phyloP scores from a whole-genome alignment of 92 coral and sea anemone species.

The Epizoanthus rinbou region DNA sequence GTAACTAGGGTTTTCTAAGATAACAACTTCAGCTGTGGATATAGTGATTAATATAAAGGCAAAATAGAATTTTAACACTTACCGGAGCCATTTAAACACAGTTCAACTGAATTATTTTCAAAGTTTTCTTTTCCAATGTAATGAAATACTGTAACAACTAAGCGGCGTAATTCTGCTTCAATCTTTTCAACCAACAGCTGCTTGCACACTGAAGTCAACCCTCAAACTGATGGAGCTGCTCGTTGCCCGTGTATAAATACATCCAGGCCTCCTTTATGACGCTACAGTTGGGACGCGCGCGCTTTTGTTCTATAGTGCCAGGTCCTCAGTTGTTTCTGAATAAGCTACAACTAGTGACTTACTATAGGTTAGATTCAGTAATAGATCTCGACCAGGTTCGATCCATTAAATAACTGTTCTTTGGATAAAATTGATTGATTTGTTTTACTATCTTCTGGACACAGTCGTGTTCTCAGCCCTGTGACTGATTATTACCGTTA shows the following conservation, averaged over 20 bases:
- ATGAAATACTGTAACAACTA: neutral
- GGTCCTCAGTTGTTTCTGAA: no score
- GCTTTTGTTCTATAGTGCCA: neutral
- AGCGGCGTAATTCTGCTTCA: neutral
- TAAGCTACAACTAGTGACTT: no score
- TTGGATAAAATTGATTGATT: no score
- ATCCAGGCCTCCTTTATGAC: conserved; percentile 11
- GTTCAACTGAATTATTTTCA: neutral
- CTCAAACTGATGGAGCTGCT: neutral
- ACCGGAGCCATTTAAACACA: conserved; percentile 12
- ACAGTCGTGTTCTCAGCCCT: no score
- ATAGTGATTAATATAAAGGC: no score
- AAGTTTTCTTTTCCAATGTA: neutral
- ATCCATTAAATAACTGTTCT: no score
- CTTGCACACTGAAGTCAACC: neutral
- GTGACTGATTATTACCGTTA: no score
- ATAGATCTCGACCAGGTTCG: no score
- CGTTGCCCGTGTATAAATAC: conserved; percentile 1
- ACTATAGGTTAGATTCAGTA: no score
- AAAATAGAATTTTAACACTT: neutral
- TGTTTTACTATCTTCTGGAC: no score
- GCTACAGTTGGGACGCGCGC: neutral
- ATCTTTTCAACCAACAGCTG: neutral
- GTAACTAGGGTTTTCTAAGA: neutral
- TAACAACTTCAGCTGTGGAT: neutral